phyloP scores from a whole-genome alignment of 2,113 vertebrate genomes.

The Zosterops borbonicus region DNA sequence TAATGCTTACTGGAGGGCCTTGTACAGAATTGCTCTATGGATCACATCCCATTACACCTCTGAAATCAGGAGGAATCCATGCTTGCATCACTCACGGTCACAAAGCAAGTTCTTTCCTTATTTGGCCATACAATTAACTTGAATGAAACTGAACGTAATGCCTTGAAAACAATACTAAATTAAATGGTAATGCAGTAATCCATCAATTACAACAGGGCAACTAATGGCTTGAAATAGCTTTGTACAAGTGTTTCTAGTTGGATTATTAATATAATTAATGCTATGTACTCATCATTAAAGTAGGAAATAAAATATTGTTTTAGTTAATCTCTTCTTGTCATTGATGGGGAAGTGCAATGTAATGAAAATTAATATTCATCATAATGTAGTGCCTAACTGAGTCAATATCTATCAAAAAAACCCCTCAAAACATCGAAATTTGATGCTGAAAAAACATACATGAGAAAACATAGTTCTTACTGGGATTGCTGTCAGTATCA shows the following conservation, averaged over 20 bases:
- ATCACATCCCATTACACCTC: slow-evolving; percentile 43
- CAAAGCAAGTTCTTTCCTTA: slow-evolving; percentile 67
- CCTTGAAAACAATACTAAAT: slow-evolving; percentile 79
- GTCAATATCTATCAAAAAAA: background rate
- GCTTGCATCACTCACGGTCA: slow-evolving; percentile 43
- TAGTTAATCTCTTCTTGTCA: slow-evolving; percentile 69
- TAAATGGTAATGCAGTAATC: slow-evolving; percentile 77
- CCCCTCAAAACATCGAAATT: background rate
- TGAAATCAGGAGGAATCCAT: slow-evolving; percentile 43
- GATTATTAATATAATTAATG: slow-evolving; percentile 78
- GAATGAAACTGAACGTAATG: slow-evolving; percentile 68
- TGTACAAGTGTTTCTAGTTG: slow-evolving; percentile 71
- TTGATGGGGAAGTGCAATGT: slow-evolving; percentile 19
- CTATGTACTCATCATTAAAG: slow-evolving; percentile 66
- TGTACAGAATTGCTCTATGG: background rate
- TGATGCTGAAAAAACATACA: background rate
- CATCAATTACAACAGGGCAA: slow-evolving; percentile 68
- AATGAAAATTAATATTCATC: slow-evolving; percentile 63
- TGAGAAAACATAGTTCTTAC: background rate
- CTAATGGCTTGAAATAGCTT: slow-evolving; percentile 73
- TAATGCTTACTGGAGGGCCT: background rate
- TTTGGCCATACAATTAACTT: slow-evolving; percentile 73
- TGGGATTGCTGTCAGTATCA: background rate
- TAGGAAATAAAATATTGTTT: slow-evolving; percentile 75
- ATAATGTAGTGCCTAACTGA: background rate